These are phyloP conservation scores for Macaria notata DNA, from an alignment of 2,888 invertebrate species.

Conservation along the genomic window DNA sequence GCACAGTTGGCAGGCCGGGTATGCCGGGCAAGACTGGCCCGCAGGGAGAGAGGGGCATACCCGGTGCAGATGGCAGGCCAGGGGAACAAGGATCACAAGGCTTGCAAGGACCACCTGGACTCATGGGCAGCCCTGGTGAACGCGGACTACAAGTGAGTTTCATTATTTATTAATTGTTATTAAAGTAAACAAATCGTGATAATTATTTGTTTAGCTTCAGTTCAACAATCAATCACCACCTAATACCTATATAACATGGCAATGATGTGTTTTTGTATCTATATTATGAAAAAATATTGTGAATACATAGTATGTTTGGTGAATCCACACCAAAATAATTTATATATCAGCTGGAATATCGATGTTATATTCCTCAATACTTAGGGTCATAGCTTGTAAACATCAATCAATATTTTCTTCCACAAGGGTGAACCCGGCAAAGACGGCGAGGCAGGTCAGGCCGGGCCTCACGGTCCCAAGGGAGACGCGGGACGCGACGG, in stretches of 20 bases:
- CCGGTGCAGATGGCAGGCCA: conserved; percentile 92
- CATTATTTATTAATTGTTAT: background rate
- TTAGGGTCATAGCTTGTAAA: too few relatives aligned
- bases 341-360: too few relatives aligned
- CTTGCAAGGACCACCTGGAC: conserved; percentile 89
- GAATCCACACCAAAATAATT: too few relatives aligned
- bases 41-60: conserved; percentile 87
- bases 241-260: too few relatives aligned
- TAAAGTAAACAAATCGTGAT: too few relatives aligned
- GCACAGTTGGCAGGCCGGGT: conserved; percentile 86
- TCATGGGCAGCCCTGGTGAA: conserved; percentile 89
- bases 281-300: too few relatives aligned
- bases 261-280: too few relatives aligned
- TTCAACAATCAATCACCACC: too few relatives aligned
- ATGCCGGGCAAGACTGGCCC: conserved; percentile 86
- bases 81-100: conserved; percentile 92
- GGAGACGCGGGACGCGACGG: conserved; percentile 92
- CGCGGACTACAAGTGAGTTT: conserved; percentile 85
- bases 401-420: too few relatives aligned
- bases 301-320: too few relatives aligned
- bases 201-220: too few relatives aligned
- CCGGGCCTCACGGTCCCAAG: conserved; percentile 89
- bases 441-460: conserved; percentile 89
- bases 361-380: too few relatives aligned
- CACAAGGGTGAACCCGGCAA: conserved; percentile 88